A percentile compares a stretch with the other conserved stretches of the same genome.
Conservation (phyloP, 2,797 vertebrate species). For the Anabacerthia variegaticeps region DNA sequence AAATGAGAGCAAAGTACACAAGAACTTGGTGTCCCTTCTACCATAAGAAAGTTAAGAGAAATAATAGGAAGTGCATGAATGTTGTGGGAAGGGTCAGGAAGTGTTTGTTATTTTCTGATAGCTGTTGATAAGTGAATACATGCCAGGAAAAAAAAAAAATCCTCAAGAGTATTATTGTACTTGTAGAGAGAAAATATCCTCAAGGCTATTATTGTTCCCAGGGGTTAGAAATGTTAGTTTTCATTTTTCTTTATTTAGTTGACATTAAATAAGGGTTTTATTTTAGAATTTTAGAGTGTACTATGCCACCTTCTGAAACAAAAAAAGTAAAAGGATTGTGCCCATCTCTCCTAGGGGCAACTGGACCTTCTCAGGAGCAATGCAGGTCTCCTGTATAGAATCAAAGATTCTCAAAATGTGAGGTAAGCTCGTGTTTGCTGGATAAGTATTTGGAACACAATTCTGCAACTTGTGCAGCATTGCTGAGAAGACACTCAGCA, state of each 20-base stretch:
- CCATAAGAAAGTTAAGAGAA: background rate
- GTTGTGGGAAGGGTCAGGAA: background rate
- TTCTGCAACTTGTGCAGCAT: background rate
- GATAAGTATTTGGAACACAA: background rate
- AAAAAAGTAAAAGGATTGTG: background rate
- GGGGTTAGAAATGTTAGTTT: background rate
- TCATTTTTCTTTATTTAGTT: background rate
- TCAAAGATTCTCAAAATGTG: constrained; percentile 89
- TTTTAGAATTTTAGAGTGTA: background rate
- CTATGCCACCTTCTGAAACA: background rate
- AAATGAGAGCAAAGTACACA: background rate
- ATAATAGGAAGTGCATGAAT: background rate
- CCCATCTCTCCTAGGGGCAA: constrained; percentile 82
- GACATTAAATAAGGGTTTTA: background rate
- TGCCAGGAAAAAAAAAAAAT: background rate
- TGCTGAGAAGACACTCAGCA: background rate
- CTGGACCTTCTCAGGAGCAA: constrained; percentile 93
- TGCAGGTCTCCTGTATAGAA: constrained; percentile 90
- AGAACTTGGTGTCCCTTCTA: background rate
- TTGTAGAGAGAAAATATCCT: background rate
- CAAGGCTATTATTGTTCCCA: background rate
- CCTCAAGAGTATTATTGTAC: background rate
- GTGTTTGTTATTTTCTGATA: background rate
- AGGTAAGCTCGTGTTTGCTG: constrained; percentile 75
- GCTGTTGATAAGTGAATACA: background rate